Evolutionary conservation across 2,113 vertebrate species (phyloP), one percentile per base, ranked within the genome.

Genomic region (Mirza zaza): DNA sequence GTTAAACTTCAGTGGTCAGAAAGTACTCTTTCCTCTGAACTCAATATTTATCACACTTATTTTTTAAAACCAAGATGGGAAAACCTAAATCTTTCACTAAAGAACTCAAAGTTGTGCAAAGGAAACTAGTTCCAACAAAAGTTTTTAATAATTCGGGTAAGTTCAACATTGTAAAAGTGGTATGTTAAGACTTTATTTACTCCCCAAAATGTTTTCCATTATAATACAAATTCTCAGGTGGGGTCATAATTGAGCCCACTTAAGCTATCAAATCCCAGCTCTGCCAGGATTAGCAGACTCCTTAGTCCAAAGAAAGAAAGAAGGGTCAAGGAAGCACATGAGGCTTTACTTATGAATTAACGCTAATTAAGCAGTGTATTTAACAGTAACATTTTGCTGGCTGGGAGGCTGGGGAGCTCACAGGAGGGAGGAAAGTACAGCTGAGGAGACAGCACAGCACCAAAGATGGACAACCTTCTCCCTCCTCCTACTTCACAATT

Each of bases 41-140:
- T 92, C 63, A 20, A 7, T 50, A 61, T 39, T 29, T 14, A 75
- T 65, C 42, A 76, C 34, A 77, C 18, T 13, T 52, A 67, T 77
- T 59, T 65, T 48, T 68, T 34, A 90, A 80, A 89, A 93, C 83
- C 23, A 89, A 91, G 73, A 90, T 27, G 34, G 50, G 52, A 39
- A 95, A 95, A 89, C 32, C 29, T 79, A 83, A 91, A 55, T 50
- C 83, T 70, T 90, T 94, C 34, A 90, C 59, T 13, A 75, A 83
- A 75, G 17, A 94, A 85, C 77, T 94, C 50, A 68, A 68, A 93
- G 32, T 87, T 50, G 29, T 63, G 42, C 65, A 88, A 92, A 87
- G 70, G 34, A 96, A 83, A 87, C 36, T 27, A 70, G 52, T 91
- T 48, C 36, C 39, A 52, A 50, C 23, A 29, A 23, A 89, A 90